Conservation (phyloP, 2,888 invertebrate genomes). For the Pyralis farinalis region DNA sequence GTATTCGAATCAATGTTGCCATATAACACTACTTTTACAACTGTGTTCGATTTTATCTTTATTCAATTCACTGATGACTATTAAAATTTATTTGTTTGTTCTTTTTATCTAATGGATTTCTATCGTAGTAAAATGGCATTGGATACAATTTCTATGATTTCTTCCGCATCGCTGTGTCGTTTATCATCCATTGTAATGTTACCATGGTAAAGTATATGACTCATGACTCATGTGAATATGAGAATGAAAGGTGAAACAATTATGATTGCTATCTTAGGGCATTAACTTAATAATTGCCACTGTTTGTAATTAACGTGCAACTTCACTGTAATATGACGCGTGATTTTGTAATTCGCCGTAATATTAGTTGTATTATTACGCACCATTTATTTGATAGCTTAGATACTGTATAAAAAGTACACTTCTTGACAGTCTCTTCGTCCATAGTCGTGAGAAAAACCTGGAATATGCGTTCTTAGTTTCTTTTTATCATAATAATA, state of each 20-base stretch:
- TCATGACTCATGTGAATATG: slow-evolving; percentile 32
- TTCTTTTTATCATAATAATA: no score
- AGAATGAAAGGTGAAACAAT: slow-evolving; percentile 46
- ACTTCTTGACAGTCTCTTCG: slow-evolving; percentile 18
- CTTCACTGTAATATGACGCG: slow-evolving; percentile 34
- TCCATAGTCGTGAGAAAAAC: slow-evolving; percentile 34
- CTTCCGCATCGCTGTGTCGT: slow-evolving; percentile 1
- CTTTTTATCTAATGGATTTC: neutral
- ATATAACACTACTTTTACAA: slow-evolving; percentile 20
- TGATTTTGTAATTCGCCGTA: slow-evolving; percentile 30
- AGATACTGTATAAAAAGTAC: slow-evolving; percentile 23
- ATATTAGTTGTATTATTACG: slow-evolving; percentile 37
- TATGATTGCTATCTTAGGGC: slow-evolving; percentile 45
- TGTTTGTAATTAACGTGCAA: slow-evolving; percentile 45
- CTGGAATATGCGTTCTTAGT: slow-evolving; percentile 14
- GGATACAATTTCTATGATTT: slow-evolving; percentile 4
- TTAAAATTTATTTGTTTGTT: slow-evolving; percentile 4
- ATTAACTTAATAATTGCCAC: slow-evolving; percentile 50
- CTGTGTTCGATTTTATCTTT: slow-evolving; percentile 23
- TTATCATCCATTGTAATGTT: slow-evolving; percentile 16
- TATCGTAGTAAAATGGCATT: neutral
- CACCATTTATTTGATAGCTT: slow-evolving; percentile 25
- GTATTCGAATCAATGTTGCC: slow-evolving; percentile 20
- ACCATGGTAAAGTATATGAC: no score
- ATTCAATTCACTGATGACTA: slow-evolving; percentile 15